A percentile compares a stretch with the other conserved stretches of the same genome.
These are phyloP conservation scores for Rattus norvegicus DNA, from an alignment of 2,113 vertebrate species.

Conservation along the genomic window GRCr8 NC_086026.1:80517001-80517500, in stretches of 20 bases:
- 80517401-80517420: background rate
- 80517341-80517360: background rate
- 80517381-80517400: background rate
- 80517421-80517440: background rate
- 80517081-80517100: background rate
- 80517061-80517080: background rate
- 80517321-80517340: background rate
- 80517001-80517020: no score
- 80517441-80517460: background rate
- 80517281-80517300: background rate
- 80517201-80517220: background rate
- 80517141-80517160: background rate
- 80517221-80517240: background rate
- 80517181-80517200: background rate
- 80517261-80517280: background rate
- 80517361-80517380: background rate
- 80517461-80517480: background rate
- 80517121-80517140: background rate
- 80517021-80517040: background rate
- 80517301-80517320: background rate
- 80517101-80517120: background rate
- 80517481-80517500: background rate
- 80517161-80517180: background rate
- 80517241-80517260: background rate
- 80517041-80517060: background rate